These are phyloP conservation scores for Sympetrum striolatum DNA, from an alignment of 2,888 invertebrate genomes.

Conservation along the genomic window DNA sequence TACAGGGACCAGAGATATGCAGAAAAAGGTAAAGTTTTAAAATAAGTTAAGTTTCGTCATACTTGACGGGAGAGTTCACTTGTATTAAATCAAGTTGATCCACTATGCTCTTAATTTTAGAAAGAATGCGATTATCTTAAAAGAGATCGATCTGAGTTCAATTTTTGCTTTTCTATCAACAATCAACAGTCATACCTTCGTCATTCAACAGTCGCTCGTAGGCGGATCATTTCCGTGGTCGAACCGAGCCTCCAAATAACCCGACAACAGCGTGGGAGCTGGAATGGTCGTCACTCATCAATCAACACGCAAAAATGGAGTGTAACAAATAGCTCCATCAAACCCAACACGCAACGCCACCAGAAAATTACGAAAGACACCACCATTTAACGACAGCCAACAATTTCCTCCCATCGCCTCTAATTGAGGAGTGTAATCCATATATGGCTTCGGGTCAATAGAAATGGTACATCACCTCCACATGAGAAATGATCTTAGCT, in stretches of 20 bases:
- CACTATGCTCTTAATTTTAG: not conserved
- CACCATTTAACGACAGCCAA: not conserved
- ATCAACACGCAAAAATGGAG: too few relatives aligned
- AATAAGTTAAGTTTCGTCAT: too few relatives aligned
- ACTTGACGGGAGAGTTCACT: too few relatives aligned
- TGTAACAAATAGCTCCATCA: not conserved
- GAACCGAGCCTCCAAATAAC: not conserved
- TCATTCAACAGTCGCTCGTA: not conserved
- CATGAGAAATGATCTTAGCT: slow-evolving; percentile 8
- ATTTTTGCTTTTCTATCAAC: not conserved
- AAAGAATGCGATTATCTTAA: not conserved
- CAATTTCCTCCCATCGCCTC: not conserved
- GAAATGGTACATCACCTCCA: not conserved
- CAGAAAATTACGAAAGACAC: not conserved
- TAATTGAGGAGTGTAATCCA: not conserved
- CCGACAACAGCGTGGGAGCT: not conserved
- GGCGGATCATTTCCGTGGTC: not conserved
- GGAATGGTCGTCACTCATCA: not conserved
- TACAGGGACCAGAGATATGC: too few relatives aligned
- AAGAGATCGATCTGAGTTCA: too few relatives aligned
- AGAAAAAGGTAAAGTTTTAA: too few relatives aligned
- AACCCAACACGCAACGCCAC: not conserved
- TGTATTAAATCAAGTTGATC: too few relatives aligned
- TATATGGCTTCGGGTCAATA: not conserved
- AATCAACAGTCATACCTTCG: not conserved